Evolutionary conservation across 2,797 vertebrate species (phyloP), one percentile per base, ranked within the genome.

Genomic region (Melanotaenia parkinsoni): DNA sequence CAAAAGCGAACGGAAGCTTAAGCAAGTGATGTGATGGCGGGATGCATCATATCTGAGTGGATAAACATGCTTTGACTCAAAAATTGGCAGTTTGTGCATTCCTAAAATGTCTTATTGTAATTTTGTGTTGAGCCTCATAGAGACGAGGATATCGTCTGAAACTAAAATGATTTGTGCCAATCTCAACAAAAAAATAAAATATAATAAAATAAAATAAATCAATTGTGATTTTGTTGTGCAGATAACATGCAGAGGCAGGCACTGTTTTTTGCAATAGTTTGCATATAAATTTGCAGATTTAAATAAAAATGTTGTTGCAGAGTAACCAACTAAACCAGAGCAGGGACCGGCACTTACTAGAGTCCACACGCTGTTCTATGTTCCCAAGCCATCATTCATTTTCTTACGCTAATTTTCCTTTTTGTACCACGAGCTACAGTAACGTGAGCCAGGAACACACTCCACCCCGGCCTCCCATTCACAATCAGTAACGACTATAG

Each of bases 301-400:
- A 56, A 28, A 56, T 14, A 16, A 56, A 51, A 3, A 13, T 20
- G 50, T 59, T 16, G 58, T 33, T 40, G 50, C 14, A 65, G 38
- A 53, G 40, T 47, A 62, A 53, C 33, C 65, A 38, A 57, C 62
- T 65, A 57, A 76, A 73, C 59, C 74, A 70, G 79, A 62, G 59
- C 58, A 61, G 67, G 40, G 60, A 77, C 69, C 58, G 67, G 72
- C 50, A 69, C 62, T 69, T 66, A 67, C 66, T 70, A 58, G 59
- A 33, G 40, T 45, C 66, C 67, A 63, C 72, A 71, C 14, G 54
- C 56, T 84, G 79, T 77, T 91, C 84, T 28, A 77, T 84, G 82
- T 88, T 91, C 83, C 79, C 72, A 86, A 73, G 71, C 76, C 59
- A 38, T 4, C 69, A 92, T 92, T 83, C 91, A 93, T 92, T 91